These are phyloP conservation scores for Coluber constrictor DNA, from an alignment of 2,797 vertebrate genomes.

Conservation along the genomic window DNA sequence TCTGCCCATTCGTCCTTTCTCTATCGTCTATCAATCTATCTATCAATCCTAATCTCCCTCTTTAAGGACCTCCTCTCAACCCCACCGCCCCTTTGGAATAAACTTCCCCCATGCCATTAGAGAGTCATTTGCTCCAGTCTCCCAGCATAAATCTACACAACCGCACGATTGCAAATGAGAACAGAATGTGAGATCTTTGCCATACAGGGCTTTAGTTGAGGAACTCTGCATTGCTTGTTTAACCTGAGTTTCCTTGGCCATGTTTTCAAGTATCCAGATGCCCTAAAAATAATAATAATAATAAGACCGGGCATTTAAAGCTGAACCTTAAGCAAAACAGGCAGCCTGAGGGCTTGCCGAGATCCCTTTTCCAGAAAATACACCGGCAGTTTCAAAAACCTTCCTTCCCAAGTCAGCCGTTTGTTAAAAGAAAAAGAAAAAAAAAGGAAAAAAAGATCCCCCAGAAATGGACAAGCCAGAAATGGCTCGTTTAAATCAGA, in stretches of 20 bases:
- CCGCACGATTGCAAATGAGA: neutral
- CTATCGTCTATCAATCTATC: neutral
- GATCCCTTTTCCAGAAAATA: neutral
- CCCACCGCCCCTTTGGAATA: neutral
- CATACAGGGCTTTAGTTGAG: accelerated
- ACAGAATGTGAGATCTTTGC: accelerated
- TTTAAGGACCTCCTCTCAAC: neutral
- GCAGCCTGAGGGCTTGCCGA: neutral
- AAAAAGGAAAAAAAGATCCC: neutral
- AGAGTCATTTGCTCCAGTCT: neutral
- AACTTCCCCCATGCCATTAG: neutral
- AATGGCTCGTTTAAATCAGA: neutral
- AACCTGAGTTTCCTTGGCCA: neutral
- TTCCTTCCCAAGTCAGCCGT: neutral
- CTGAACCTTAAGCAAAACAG: neutral
- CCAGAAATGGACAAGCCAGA: neutral
- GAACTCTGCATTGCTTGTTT: accelerated
- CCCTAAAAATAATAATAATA: neutral
- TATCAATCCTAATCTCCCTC: accelerated
- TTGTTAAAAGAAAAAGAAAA: neutral
- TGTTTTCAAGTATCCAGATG: neutral
- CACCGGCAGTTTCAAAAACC: neutral
- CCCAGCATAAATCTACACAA: neutral
- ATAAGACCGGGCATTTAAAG: neutral
- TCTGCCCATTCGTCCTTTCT: neutral